Conservation (phyloP, 2,113 vertebrate genomes). For the Excalfactoria chinensis region DNA sequence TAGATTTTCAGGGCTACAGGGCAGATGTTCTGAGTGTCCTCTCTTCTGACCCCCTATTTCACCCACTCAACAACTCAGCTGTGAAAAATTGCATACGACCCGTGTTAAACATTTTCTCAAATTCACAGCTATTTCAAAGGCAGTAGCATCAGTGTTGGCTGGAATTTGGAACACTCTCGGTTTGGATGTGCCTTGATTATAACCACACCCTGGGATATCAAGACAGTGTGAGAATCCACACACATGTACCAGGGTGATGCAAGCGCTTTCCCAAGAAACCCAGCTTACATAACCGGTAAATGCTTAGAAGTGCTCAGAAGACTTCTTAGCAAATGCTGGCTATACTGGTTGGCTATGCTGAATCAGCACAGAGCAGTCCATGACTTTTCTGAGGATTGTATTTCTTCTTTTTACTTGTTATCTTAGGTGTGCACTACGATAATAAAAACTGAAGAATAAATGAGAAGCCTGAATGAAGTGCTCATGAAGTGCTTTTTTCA, state of each 20-base stretch:
- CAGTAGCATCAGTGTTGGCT: not conserved
- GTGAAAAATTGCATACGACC: constrained; percentile 12
- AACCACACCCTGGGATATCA: not conserved
- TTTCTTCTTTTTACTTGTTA: not conserved
- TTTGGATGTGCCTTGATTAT: not conserved
- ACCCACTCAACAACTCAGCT: not conserved
- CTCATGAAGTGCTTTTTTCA: not conserved
- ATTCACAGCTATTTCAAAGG: constrained; percentile 30
- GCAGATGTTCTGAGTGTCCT: not conserved
- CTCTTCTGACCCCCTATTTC: constrained; percentile 28
- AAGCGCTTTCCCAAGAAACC: not conserved
- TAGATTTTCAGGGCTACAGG: not conserved
- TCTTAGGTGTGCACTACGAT: not conserved
- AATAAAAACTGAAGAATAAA: not conserved
- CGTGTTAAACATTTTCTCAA: constrained; percentile 27
- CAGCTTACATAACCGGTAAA: not conserved
- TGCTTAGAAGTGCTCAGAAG: not conserved
- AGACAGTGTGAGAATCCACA: not conserved
- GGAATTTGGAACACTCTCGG: accelerated
- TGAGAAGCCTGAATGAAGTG: not conserved
- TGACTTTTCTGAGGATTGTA: not conserved
- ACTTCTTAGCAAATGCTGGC: not conserved
- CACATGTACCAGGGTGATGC: not conserved
- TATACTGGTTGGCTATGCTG: not conserved
- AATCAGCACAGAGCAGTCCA: not conserved